Percentiles rank a stretch among this genome's conserved stretches.
phyloP scores from a whole-genome alignment of 2,113 vertebrate species.

The Piaya cayana region DNA sequence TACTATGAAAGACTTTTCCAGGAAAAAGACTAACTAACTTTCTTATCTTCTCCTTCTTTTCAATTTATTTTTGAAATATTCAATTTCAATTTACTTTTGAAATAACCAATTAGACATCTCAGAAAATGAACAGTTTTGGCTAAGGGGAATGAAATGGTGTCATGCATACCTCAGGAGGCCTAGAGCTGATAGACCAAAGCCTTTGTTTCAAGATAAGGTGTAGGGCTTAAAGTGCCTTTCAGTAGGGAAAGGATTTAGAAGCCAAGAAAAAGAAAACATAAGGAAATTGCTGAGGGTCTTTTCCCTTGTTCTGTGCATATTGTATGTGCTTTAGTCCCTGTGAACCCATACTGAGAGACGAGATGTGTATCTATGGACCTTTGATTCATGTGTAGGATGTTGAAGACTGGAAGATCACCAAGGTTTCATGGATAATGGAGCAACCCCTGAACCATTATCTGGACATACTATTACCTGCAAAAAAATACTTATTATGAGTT shows the following conservation, averaged over 20 bases:
- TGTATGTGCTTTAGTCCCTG: background rate
- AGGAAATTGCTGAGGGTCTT: background rate
- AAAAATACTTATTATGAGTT: background rate
- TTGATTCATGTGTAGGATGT: background rate
- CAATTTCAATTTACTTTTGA: background rate
- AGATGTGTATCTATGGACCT: background rate
- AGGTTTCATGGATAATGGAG: background rate
- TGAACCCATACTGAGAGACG: background rate
- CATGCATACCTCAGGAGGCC: background rate
- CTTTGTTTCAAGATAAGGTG: background rate
- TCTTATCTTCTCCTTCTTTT: background rate
- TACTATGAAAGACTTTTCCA: background rate
- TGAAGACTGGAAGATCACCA: background rate
- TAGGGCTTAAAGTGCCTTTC: background rate
- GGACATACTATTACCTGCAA: background rate
- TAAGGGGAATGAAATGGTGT: background rate
- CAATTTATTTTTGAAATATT: background rate
- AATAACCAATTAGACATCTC: background rate
- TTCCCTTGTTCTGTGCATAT: background rate
- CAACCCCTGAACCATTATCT: background rate
- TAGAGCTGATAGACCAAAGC: background rate
- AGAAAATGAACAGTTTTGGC: background rate
- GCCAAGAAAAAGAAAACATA: background rate
- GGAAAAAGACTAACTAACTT: background rate
- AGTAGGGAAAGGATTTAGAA: background rate